A percentile compares a stretch with the other conserved stretches of the same genome.
Evolutionary conservation across 64 coral and sea anemone species (phyloP).

Genomic region (Stichodactyla mertensii): DNA sequence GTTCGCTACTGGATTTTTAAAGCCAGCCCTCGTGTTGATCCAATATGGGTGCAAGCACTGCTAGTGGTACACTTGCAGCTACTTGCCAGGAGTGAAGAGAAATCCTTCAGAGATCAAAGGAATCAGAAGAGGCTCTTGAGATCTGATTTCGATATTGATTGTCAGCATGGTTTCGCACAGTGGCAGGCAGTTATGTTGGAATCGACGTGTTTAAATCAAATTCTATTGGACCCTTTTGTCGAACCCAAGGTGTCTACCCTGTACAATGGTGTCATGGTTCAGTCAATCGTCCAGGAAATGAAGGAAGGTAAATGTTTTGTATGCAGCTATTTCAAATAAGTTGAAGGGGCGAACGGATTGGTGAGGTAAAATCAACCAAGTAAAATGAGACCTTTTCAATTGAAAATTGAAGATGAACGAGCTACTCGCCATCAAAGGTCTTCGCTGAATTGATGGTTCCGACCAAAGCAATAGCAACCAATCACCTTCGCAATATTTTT

Average conservation of each 20-base stretch:
- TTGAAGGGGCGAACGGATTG: no score
- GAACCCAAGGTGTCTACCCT: conserved; percentile 38
- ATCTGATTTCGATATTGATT: conserved; percentile 4
- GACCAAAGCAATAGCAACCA: no score
- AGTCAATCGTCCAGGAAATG: neutral
- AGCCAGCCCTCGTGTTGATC: conserved; percentile 32
- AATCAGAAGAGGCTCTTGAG: neutral
- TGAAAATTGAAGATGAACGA: no score
- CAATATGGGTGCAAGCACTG: conserved; percentile 20
- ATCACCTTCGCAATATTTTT: no score
- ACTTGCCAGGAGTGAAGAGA: neutral
- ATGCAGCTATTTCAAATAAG: neutral
- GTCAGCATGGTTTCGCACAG: conserved; percentile 64
- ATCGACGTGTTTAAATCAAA: conserved; percentile 39
- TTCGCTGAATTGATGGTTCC: no score
- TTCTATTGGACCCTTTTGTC: conserved; percentile 38
- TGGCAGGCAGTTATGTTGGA: conserved; percentile 73
- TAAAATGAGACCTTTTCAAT: no score
- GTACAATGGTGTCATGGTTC: conserved; percentile 46
- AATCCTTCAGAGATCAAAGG: no score
- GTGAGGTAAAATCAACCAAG: no score
- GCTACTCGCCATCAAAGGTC: no score
- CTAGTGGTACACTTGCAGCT: conserved; percentile 5
- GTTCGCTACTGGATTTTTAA: conserved; percentile 45
- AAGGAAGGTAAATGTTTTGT: conserved; percentile 23